A percentile compares a stretch with the other conserved stretches of the same genome.
Conservation (phyloP, 2,888 invertebrate genomes). For the Amphipoea lucens region DNA sequence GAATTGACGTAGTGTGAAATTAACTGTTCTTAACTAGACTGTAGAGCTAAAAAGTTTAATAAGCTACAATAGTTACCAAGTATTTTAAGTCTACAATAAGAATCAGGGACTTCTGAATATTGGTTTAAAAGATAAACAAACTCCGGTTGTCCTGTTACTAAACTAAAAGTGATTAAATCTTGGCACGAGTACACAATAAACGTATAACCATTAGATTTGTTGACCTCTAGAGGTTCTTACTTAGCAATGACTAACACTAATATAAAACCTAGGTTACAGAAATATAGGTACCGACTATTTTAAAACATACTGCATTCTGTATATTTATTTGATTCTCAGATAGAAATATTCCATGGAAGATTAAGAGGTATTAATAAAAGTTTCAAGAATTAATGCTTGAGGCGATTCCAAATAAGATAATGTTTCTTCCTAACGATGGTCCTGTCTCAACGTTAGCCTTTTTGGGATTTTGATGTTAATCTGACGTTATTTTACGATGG, state of each 20-base stretch:
- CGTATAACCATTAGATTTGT: neutral
- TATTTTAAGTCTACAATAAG: neutral
- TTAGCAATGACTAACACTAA: slow-evolving; percentile 30
- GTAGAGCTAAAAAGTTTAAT: neutral
- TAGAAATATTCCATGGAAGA: slow-evolving; percentile 44
- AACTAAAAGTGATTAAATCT: slow-evolving; percentile 2
- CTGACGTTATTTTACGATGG: slow-evolving; percentile 3
- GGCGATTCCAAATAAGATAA: slow-evolving; percentile 30
- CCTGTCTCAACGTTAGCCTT: slow-evolving; percentile 31
- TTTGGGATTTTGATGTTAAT: slow-evolving; percentile 40
- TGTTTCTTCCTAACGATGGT: slow-evolving; percentile 22
- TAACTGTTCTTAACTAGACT: neutral
- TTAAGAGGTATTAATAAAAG: slow-evolving; percentile 18
- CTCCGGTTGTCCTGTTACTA: neutral
- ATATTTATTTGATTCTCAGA: slow-evolving; percentile 36
- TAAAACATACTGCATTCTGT: neutral
- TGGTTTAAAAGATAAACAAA: neutral
- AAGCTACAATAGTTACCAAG: neutral
- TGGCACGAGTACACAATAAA: slow-evolving; percentile 15
- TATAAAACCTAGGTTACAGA: slow-evolving; percentile 11
- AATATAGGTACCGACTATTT: neutral
- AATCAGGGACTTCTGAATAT: neutral
- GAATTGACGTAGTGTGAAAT: neutral
- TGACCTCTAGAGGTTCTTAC: slow-evolving; percentile 27
- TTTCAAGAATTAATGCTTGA: slow-evolving; percentile 29